Percentiles rank a stretch among this genome's conserved stretches.
phyloP scores from a whole-genome alignment of 2,797 vertebrate species.

The Dendrocincla tyrannina region DNA sequence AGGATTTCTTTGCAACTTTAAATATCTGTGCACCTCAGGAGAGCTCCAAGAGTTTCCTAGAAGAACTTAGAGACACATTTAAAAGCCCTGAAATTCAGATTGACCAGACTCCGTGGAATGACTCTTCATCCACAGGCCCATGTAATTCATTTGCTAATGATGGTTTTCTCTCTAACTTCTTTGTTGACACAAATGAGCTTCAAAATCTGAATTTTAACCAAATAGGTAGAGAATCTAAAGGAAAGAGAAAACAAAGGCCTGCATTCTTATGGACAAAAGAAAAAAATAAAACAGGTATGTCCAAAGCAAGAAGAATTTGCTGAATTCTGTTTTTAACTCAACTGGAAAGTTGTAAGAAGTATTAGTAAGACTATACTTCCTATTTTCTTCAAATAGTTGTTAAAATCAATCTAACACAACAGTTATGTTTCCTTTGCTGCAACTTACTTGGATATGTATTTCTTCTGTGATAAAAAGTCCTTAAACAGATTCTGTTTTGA shows the following conservation, averaged over 20 bases:
- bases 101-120: not conserved
- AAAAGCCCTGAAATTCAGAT: slow-evolving; percentile 18
- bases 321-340: not conserved
- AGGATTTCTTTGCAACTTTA: not conserved
- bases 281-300: slow-evolving; percentile 33
- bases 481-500: not conserved
- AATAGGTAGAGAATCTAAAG: slow-evolving; percentile 13
- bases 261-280: not conserved
- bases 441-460: not conserved
- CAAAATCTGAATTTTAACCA: slow-evolving; percentile 33
- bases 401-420: not conserved
- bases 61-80: not conserved
- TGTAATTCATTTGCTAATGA: not conserved
- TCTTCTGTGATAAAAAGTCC: not conserved
- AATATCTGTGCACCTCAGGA: too few relatives aligned
- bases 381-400: not conserved
- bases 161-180: slow-evolving; percentile 17
- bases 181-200: slow-evolving; percentile 18
- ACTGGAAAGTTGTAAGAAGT: not conserved
- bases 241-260: slow-evolving; percentile 33
- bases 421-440: not conserved
- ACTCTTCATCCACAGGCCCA: not conserved
- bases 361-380: not conserved
- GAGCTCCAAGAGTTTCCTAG: not conserved
- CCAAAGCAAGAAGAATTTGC: not conserved